Base-by-base conservation (phyloP, 2,888 invertebrate species). In the Plagodis pulveraria region DNA sequence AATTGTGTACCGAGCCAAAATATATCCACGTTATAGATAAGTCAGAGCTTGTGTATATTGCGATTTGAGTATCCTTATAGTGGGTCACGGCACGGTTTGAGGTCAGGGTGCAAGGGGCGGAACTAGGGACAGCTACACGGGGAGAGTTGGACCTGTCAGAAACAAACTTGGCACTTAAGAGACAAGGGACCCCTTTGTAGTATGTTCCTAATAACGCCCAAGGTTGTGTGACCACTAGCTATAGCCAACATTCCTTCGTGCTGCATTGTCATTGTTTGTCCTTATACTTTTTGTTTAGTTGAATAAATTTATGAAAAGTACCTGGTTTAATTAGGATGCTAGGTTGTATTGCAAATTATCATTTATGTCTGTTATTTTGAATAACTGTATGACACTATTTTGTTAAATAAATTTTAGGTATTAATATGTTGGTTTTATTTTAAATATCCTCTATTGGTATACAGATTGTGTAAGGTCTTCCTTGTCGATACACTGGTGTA, bases 391-490 rank as follows among this genome's bases (percentile, higher is more conserved):
- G 91, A 92, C 91, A 91, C 85, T 91, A 91, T 91, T 92, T 92
- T 92, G 91, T 91, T 91, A 90, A 89, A 90, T 92, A 92, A 91
- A 92, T 91, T 91, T 89, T 89, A 91, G 91, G 87, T 91, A 91
- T 87, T 88, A 77, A 70, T 61, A 44, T 63, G 54, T 74, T 76
- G 67, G 79, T 87, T 86, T 85, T 66, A 80, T 86, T 86, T 69
- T 46, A 42, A 38, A 32, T 35, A n/a, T 11, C 34, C n/a, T 36
- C 36, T 36, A 4, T 36, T 36, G 9, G 36, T 36, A 7, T 36
- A 36, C 7, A 4, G 7, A 36, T 36, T 36, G 36, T 36, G 9
- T 36, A 22, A 1, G 22, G 22, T 22, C 22, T 22, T 22, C 22
- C 22, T 22, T 22, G 22, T 22, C 22, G 22, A 22, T 22, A 22